Evolutionary conservation across 2,113 vertebrate species (phyloP).

Genomic region (Galemys pyrenaicus): DNA sequence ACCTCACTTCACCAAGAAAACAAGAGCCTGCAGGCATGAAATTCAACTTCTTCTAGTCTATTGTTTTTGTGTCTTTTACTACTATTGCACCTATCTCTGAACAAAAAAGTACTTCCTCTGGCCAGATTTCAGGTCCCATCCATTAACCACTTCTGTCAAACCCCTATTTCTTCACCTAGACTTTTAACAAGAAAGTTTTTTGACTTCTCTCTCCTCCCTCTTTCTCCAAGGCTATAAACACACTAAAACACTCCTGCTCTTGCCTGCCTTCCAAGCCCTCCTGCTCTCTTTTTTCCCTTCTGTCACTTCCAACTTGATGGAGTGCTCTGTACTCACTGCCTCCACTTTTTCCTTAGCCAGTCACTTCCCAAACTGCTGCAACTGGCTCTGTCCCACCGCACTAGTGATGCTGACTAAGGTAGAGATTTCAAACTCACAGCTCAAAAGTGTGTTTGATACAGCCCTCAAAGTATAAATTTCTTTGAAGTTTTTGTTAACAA

Average conservation of each 20-base stretch:
- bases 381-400: neutral
- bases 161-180: neutral
- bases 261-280: neutral
- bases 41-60: neutral
- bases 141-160: too few relatives aligned
- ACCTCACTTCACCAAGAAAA: neutral
- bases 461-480: neutral
- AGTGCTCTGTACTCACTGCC: neutral
- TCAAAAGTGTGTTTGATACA: neutral
- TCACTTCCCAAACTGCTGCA: neutral
- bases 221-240: neutral
- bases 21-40: neutral
- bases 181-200: neutral
- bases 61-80: neutral
- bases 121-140: neutral
- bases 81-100: neutral
- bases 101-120: neutral
- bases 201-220: neutral
- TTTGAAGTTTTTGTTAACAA: neutral
- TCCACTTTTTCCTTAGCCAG: neutral
- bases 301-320: neutral
- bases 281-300: neutral
- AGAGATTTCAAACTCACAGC: neutral
- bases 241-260: neutral
- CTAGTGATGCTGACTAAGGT: neutral